These are phyloP conservation scores for Cabera pusaria DNA, from an alignment of 2,888 invertebrate genomes.

Conservation along the genomic window DNA sequence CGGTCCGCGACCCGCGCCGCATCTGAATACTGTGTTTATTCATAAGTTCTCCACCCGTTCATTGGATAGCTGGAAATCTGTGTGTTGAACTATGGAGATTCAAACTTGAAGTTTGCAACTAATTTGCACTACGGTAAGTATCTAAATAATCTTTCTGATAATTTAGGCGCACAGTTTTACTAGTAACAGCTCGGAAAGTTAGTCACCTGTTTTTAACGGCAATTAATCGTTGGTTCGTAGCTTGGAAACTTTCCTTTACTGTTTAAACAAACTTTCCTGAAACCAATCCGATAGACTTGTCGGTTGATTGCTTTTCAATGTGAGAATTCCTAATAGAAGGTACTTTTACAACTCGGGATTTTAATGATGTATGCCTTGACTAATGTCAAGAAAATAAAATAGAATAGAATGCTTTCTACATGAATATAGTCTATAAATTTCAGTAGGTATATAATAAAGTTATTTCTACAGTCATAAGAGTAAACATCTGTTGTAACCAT, in stretches of 20 bases:
- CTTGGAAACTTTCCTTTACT: constrained; percentile 45
- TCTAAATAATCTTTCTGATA: constrained; percentile 7
- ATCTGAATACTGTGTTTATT: constrained; percentile 51
- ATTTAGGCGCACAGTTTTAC: no score
- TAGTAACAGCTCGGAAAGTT: constrained; percentile 31
- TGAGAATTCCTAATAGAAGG: constrained; percentile 1
- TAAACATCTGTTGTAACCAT: no score
- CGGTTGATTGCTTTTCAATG: constrained; percentile 35
- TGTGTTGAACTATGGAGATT: constrained; percentile 60
- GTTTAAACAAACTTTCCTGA: constrained; percentile 44
- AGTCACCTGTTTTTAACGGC: constrained; percentile 37
- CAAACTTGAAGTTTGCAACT: constrained; percentile 49
- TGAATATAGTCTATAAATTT: no score
- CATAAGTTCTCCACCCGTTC: constrained; percentile 47
- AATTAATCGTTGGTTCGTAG: constrained; percentile 40
- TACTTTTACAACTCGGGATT: constrained; percentile 1
- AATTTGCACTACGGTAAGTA: constrained; percentile 51
- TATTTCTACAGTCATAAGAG: no score
- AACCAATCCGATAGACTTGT: constrained; percentile 40
- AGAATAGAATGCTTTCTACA: no score
- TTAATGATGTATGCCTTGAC: no score
- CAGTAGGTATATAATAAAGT: no score
- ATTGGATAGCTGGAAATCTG: constrained; percentile 50
- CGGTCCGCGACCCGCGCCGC: constrained; percentile 43
- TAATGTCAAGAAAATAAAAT: no score